These are phyloP conservation scores for Apaloderma vittatum DNA, from an alignment of 2,113 vertebrate genomes.

Conservation along the genomic window DNA sequence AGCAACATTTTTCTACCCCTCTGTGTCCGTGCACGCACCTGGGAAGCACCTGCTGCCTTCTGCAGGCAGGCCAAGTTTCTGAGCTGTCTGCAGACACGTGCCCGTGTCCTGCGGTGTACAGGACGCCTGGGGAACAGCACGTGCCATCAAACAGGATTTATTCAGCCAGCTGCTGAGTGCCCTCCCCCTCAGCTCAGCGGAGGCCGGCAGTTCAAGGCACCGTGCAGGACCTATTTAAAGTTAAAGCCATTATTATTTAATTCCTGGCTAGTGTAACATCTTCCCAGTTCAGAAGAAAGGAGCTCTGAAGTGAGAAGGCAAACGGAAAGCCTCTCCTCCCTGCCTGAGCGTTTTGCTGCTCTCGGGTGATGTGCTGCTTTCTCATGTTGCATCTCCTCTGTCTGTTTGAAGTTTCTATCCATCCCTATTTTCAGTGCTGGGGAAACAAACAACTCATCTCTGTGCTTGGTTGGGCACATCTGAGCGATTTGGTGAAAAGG, in stretches of 20 bases:
- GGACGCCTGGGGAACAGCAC: neutral
- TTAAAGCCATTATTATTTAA: neutral
- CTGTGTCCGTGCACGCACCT: neutral
- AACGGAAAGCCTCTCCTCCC: neutral
- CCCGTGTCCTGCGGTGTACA: accelerated
- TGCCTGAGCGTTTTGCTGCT: neutral
- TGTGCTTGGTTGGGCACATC: neutral
- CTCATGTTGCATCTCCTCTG: neutral
- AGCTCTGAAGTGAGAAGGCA: neutral
- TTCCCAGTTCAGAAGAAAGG: neutral
- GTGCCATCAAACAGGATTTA: neutral
- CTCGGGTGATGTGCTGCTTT: neutral
- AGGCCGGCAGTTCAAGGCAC: neutral
- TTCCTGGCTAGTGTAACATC: neutral
- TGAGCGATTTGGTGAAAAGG: neutral
- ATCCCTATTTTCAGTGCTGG: neutral
- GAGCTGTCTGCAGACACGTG: neutral
- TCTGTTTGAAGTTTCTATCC: neutral
- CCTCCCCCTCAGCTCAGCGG: neutral
- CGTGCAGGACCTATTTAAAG: neutral
- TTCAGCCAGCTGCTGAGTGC: neutral
- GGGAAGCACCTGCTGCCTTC: neutral
- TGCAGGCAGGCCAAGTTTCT: neutral
- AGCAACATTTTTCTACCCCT: neutral
- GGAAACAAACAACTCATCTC: neutral